Conservation (phyloP, 2,888 invertebrate genomes). For the Chrysolina americana region DNA sequence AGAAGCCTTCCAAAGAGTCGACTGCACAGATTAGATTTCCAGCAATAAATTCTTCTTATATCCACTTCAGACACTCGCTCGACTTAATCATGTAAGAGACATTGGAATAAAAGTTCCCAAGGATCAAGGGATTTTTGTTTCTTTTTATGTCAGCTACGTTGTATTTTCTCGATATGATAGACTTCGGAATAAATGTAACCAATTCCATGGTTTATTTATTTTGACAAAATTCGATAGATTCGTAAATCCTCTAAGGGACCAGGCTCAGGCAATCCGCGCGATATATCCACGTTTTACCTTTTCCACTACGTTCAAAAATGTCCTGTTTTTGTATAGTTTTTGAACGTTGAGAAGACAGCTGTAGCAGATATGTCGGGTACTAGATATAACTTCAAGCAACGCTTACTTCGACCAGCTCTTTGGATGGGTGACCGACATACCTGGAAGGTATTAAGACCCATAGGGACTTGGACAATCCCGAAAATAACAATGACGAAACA, state of each 20-base stretch:
- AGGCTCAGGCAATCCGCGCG: neutral
- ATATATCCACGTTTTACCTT: neutral
- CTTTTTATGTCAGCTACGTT: neutral
- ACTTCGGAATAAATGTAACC: neutral
- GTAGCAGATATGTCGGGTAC: too few relatives aligned
- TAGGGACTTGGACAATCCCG: too few relatives aligned
- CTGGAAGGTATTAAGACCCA: too few relatives aligned
- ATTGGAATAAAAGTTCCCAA: constrained; percentile 2
- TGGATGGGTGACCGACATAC: too few relatives aligned
- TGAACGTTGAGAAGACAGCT: too few relatives aligned
- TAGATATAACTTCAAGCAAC: too few relatives aligned
- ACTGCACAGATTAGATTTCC: neutral
- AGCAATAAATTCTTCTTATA: neutral
- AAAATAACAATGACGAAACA: too few relatives aligned
- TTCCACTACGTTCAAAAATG: neutral
- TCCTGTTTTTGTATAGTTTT: too few relatives aligned
- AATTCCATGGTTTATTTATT: neutral
- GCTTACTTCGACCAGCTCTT: too few relatives aligned
- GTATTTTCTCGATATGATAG: neutral
- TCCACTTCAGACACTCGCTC: constrained; percentile 8
- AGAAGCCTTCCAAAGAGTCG: neutral
- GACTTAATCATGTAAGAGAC: constrained; percentile 1
- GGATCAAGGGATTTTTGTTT: neutral
- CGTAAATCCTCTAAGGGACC: neutral
- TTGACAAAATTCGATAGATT: neutral